These are phyloP conservation scores for Bufo gargarizans DNA, from an alignment of 2,113 vertebrate species.

Conservation along the genomic window DNA sequence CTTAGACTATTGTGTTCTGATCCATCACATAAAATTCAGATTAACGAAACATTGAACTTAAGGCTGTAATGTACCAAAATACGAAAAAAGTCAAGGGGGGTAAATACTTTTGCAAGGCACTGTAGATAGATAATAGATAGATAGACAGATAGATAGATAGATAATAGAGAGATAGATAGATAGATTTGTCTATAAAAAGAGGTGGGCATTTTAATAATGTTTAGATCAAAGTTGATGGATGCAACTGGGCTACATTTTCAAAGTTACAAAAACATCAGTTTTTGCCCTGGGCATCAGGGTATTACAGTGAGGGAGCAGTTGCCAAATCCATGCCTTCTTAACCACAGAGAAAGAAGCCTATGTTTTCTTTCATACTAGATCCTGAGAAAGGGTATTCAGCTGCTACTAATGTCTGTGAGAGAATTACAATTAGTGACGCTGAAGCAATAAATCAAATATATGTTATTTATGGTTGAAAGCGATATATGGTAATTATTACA, in stretches of 20 bases:
- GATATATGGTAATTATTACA: background rate
- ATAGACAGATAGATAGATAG: background rate
- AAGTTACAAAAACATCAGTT: background rate
- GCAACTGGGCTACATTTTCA: background rate
- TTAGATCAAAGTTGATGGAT: background rate
- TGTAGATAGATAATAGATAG: too few relatives aligned
- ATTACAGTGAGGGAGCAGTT: background rate
- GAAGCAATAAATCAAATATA: background rate
- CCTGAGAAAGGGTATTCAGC: constrained; percentile 12
- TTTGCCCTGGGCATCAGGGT: background rate
- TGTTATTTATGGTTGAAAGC: background rate
- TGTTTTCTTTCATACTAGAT: constrained; percentile 1
- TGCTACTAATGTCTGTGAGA: constrained; percentile 2
- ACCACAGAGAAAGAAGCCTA: background rate
- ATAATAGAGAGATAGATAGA: background rate
- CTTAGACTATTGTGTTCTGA: too few relatives aligned
- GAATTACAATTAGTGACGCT: background rate
- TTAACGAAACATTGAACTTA: too few relatives aligned
- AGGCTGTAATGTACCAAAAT: too few relatives aligned
- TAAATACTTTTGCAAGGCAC: too few relatives aligned
- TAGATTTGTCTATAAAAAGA: background rate
- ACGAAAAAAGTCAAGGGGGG: too few relatives aligned
- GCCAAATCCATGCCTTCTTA: constrained; percentile 19
- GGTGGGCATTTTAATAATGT: background rate
- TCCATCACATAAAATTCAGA: too few relatives aligned